Evolutionary conservation across 2,888 invertebrate species (phyloP).

Genomic region (Drosophila melanocephala): DNA sequence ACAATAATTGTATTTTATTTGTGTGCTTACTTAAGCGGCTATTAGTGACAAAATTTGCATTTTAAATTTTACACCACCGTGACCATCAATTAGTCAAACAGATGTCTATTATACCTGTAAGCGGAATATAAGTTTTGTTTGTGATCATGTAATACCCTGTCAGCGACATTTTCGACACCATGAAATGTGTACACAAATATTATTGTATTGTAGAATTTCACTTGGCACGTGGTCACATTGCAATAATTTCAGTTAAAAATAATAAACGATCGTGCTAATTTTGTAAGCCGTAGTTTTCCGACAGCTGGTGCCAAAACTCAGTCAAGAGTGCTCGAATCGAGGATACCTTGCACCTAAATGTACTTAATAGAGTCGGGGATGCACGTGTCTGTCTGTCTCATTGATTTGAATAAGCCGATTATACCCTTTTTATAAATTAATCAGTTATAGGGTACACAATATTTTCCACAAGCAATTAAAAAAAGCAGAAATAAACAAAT

Average conservation of each 20-base stretch:
- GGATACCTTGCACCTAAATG: not conserved
- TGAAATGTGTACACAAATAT: not conserved
- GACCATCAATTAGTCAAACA: constrained; percentile 17
- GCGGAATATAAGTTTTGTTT: too few species aligned
- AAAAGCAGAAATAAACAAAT: not conserved
- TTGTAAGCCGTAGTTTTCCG: not conserved
- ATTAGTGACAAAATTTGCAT: constrained; percentile 51
- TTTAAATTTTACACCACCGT: constrained; percentile 55
- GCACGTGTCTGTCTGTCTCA: not conserved
- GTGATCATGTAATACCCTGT: not conserved
- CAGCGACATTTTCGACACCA: not conserved
- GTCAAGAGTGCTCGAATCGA: not conserved
- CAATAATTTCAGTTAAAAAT: not conserved
- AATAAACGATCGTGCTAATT: not conserved
- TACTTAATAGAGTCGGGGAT: not conserved
- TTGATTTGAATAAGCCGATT: not conserved
- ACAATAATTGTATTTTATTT: constrained; percentile 15
- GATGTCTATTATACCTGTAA: constrained; percentile 1
- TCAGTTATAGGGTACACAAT: not conserved
- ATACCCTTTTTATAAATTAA: not conserved
- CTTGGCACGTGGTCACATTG: not conserved
- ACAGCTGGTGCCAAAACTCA: constrained; percentile 20
- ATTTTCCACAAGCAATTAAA: constrained; percentile 7
- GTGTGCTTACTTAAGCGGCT: constrained; percentile 12
- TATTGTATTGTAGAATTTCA: not conserved